These are phyloP conservation scores for Pegoplata infirma DNA, from an alignment of 2,888 invertebrate species.

Conservation along the genomic window DNA sequence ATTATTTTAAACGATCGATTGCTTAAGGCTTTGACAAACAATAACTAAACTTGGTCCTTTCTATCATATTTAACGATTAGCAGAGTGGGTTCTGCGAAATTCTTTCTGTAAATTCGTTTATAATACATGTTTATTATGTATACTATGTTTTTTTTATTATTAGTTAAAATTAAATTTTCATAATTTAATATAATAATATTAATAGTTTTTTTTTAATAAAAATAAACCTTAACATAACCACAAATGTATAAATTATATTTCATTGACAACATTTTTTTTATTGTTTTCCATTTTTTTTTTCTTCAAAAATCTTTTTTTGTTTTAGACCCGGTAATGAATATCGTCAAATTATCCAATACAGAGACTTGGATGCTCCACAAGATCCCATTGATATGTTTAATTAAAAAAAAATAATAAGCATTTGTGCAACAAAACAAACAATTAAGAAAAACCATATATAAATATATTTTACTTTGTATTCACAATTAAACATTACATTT, in stretches of 20 bases:
- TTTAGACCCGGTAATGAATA: slow-evolving; percentile 88
- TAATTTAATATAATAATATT: neutral
- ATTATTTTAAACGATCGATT: neutral
- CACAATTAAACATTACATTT: neutral
- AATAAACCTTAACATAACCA: neutral
- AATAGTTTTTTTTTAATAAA: neutral
- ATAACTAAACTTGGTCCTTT: neutral
- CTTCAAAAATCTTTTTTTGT: slow-evolving; percentile 72
- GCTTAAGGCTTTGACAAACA: slow-evolving; percentile 33
- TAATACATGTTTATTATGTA: slow-evolving; percentile 7
- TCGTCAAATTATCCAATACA: slow-evolving; percentile 93
- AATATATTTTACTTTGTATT: slow-evolving; percentile 17
- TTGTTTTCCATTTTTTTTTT: slow-evolving; percentile 13
- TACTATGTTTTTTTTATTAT: slow-evolving; percentile 33
- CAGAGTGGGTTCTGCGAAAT: neutral
- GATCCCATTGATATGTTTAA: slow-evolving; percentile 91
- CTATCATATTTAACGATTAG: neutral
- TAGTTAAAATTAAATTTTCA: neutral
- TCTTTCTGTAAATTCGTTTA: slow-evolving; percentile 47
- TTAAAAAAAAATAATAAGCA: slow-evolving; percentile 46
- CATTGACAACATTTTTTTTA: neutral
- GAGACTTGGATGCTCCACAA: slow-evolving; percentile 94
- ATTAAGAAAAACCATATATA: neutral
- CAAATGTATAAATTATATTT: neutral
- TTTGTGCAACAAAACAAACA: slow-evolving; percentile 25